Percentiles rank a stretch among this genome's conserved stretches.
These are phyloP conservation scores for Brachyhypopomus gauderio DNA, from an alignment of 2,113 vertebrate species.

Conservation along the genomic window DNA sequence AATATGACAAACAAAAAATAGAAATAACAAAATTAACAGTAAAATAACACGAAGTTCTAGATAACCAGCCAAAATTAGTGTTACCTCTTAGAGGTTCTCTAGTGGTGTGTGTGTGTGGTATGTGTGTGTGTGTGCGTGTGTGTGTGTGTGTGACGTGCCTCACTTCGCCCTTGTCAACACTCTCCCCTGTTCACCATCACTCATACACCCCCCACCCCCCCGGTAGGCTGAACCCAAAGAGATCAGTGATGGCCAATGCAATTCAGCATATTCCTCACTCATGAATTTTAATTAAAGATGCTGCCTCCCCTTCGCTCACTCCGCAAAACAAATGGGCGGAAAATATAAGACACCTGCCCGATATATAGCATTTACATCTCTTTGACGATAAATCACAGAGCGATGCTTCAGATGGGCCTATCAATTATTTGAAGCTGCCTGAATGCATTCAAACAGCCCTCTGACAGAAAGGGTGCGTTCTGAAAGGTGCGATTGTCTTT, in stretches of 20 bases:
- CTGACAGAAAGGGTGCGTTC: slow-evolving; percentile 23
- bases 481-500: slow-evolving; percentile 20
- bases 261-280: slow-evolving; percentile 90
- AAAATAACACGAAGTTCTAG: no score
- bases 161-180: slow-evolving; percentile 84
- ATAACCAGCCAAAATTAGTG: no score
- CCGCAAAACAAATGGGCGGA: slow-evolving; percentile 89
- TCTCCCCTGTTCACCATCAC: slow-evolving; percentile 83
- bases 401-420: slow-evolving; percentile 71
- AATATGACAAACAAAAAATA: no score
- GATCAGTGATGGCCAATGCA: slow-evolving; percentile 87
- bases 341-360: slow-evolving; percentile 92
- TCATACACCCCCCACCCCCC: slow-evolving; percentile 78
- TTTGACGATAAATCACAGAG: slow-evolving; percentile 84
- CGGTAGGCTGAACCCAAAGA: slow-evolving; percentile 79
- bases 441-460: slow-evolving; percentile 41
- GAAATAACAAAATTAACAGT: no score
- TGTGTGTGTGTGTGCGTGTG: neutral
- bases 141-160: slow-evolving; percentile 59
- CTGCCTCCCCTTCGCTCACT: slow-evolving; percentile 58
- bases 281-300: slow-evolving; percentile 93
- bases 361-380: slow-evolving; percentile 90
- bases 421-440: slow-evolving; percentile 52
- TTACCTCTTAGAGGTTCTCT: no score
- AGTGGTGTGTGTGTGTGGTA: neutral